These are phyloP conservation scores for Grapholita molesta DNA, from an alignment of 1,140 invertebrate species.

Conservation along the genomic window DNA sequence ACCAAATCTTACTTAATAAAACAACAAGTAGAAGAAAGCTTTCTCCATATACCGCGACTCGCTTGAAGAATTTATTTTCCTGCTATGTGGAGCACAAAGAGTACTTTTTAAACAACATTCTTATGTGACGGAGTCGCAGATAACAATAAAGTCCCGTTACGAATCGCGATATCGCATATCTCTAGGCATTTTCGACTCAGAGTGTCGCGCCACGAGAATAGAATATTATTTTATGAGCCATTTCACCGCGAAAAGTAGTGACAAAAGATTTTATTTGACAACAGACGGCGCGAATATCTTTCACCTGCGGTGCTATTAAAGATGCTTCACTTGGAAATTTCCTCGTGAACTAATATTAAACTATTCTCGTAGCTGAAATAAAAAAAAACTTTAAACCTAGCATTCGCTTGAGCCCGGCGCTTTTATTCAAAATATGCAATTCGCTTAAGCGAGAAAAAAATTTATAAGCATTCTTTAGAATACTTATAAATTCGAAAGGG, in stretches of 20 bases:
- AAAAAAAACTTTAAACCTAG: not conserved
- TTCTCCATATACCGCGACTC: conserved; percentile 1
- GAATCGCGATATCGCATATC: conserved; percentile 31
- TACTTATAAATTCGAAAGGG: conserved; percentile 3
- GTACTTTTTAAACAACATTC: conserved; percentile 9
- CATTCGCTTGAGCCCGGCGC: not conserved
- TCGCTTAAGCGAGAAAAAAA: not conserved
- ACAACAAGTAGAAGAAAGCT: conserved; percentile 6
- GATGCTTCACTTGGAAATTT: conserved; percentile 8
- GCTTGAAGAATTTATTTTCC: conserved; percentile 12
- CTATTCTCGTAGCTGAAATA: not conserved
- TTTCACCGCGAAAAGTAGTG: conserved; percentile 31
- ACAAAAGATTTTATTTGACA: conserved; percentile 36
- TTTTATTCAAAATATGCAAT: not conserved
- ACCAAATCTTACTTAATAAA: not conserved
- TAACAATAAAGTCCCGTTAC: conserved; percentile 35
- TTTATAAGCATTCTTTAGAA: conserved; percentile 12
- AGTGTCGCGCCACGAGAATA: conserved; percentile 36
- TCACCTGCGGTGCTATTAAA: conserved; percentile 11
- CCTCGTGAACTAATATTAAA: not conserved
- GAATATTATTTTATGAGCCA: conserved; percentile 32
- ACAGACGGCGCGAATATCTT: conserved; percentile 37
- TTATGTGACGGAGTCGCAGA: conserved; percentile 25
- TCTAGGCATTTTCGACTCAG: conserved; percentile 34
- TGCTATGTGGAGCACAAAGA: not conserved